Evolutionary conservation across 2,888 invertebrate genomes (phyloP), one percentile per base, ranked within the genome.

Genomic region (Lottia gigantea): DNA sequence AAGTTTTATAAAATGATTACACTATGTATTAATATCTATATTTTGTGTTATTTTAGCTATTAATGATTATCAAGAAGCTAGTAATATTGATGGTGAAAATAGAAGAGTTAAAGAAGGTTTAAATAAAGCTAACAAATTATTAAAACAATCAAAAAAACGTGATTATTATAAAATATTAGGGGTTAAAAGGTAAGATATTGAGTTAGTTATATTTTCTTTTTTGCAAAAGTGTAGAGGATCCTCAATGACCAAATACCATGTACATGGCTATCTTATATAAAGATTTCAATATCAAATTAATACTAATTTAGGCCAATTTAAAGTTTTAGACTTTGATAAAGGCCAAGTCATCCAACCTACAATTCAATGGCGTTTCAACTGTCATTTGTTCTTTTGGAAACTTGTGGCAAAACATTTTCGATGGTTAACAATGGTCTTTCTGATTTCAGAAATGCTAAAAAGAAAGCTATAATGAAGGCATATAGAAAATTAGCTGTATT

Each of bases 101-200:
- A 92, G 93, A 78, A 90, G 95, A 76, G 97, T 97, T 1, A 94
- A 94, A 87, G 96, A 98, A 73, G 98, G 98, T 0, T 87, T 96
- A 26, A 92, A 93, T 74, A 93, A 93, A 80, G 96, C 97, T 2
- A 95, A 97, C 89, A 95, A 95, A 85, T 89, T 97, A 79, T 95
- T 96, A 89, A 97, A 97, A 85, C 95, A 96, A 86, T 92, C 97
- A 0, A 95, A 96, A 85, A 94, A 94, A 84, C 90, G 97, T 78
- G 98, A 99, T 90, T 99, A 99, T 90, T 99, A 99, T 89, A 98
- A 98, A 90, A 98, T 98, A 82, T 91, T 98, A 69, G 95, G 94
- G 16, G 97, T 99, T 0, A 94, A 94, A 86, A 92, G 96, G 90
- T 90, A 81, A 61, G 79, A 67, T 6, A 31, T 31, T 31, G 2